These are phyloP conservation scores for Ispidina picta DNA, from an alignment of 2,797 vertebrate species.

Conservation along the genomic window DNA sequence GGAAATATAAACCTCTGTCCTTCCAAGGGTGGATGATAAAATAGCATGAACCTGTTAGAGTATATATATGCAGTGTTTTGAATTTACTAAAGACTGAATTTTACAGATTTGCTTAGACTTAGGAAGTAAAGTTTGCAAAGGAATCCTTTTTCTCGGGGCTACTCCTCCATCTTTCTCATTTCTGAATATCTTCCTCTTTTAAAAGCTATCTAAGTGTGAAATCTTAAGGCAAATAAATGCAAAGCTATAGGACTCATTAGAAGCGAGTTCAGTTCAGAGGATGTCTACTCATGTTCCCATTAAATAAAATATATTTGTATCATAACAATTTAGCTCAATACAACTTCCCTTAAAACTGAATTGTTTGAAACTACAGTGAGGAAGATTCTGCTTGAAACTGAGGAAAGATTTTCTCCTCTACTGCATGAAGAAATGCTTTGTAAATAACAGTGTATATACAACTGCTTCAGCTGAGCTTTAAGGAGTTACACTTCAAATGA, in stretches of 20 bases:
- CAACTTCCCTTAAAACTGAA: conserved; percentile 38
- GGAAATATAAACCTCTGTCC: neutral
- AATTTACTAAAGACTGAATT: neutral
- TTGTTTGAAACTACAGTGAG: neutral
- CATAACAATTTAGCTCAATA: neutral
- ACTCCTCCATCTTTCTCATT: neutral
- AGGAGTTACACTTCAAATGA: conserved; percentile 37
- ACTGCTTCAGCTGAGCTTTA: conserved; percentile 31
- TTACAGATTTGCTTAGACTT: neutral
- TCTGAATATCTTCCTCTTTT: neutral
- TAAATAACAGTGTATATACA: conserved; percentile 37
- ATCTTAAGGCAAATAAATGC: neutral
- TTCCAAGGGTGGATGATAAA: neutral
- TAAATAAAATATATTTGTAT: neutral
- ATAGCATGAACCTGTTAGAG: neutral
- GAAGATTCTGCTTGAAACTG: neutral
- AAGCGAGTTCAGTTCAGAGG: neutral
- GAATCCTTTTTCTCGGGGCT: neutral
- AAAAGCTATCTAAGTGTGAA: neutral
- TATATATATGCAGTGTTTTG: neutral
- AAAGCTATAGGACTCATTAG: neutral
- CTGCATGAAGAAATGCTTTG: conserved; percentile 24
- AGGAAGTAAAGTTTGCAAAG: neutral
- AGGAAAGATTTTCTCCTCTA: conserved; percentile 30
- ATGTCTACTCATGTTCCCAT: neutral